Evolutionary conservation across 2,113 vertebrate species (phyloP).

Genomic region (Vulpes vulpes): DNA sequence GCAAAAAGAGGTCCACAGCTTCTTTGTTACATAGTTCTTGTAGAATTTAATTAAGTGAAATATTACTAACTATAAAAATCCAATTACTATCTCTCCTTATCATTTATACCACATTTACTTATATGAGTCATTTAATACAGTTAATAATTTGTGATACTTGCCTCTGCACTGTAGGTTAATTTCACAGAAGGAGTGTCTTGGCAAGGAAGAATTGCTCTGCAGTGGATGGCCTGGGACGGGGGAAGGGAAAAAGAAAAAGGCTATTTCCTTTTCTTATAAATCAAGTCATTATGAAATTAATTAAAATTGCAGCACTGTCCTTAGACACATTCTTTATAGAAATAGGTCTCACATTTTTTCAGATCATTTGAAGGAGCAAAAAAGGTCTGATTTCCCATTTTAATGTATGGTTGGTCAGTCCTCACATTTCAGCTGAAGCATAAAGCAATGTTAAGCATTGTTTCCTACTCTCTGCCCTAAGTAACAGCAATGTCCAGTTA

Average conservation of each 20-base stretch:
- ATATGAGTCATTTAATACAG: background rate
- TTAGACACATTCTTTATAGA: background rate
- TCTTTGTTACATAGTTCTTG: background rate
- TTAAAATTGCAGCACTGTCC: background rate
- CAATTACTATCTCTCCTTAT: background rate
- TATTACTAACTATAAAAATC: background rate
- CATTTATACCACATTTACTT: background rate
- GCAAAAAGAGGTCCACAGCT: background rate
- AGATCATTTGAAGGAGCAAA: conserved; percentile 29
- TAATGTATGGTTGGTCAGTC: background rate
- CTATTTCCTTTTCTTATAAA: conserved; percentile 30
- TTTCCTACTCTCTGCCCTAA: background rate
- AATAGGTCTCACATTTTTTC: background rate
- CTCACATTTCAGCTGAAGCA: background rate
- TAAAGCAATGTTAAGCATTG: background rate
- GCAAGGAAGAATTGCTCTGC: conserved; percentile 96
- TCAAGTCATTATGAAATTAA: conserved; percentile 45
- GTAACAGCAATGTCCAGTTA: background rate
- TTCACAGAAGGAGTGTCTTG: conserved; percentile 98
- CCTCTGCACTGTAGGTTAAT: conserved; percentile 97
- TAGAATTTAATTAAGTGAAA: background rate
- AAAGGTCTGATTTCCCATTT: background rate
- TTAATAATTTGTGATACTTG: conserved; percentile 74
- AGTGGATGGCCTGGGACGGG: conserved; percentile 93
- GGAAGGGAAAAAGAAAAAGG: background rate